Percentiles rank a stretch among this genome's conserved stretches.
Evolutionary conservation across 1,140 invertebrate species (phyloP).

Genomic region (Pararge aegeria): DNA sequence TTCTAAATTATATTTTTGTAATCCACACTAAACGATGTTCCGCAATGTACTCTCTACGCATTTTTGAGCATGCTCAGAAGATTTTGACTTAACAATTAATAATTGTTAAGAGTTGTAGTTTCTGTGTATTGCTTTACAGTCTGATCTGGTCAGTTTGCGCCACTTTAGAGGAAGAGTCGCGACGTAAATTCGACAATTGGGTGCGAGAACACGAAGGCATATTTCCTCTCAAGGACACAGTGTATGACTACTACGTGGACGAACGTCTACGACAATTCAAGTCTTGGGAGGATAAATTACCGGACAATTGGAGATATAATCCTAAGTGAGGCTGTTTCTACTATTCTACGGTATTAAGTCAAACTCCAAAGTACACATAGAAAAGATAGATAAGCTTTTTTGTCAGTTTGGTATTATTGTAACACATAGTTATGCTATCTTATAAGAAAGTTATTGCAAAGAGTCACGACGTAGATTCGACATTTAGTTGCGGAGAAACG

Average conservation of each 20-base stretch:
- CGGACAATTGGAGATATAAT: conserved; percentile 85
- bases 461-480: conserved; percentile 89
- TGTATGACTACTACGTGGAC: conserved; percentile 94
- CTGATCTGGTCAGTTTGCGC: conserved; percentile 92
- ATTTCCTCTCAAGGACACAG: conserved; percentile 90
- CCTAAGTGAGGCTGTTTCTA: conserved; percentile 81
- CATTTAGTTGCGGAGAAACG: conserved; percentile 89
- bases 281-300: conserved; percentile 89
- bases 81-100: too few relatives aligned
- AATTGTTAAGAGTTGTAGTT: too few relatives aligned
- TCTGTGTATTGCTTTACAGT: conserved; percentile 64
- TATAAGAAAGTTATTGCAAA: too few relatives aligned
- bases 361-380: too few relatives aligned
- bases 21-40: too few relatives aligned
- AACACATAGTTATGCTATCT: too few relatives aligned
- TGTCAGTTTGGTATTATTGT: too few relatives aligned
- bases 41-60: too few relatives aligned
- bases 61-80: too few relatives aligned
- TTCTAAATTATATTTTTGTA: too few relatives aligned
- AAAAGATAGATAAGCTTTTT: too few relatives aligned
- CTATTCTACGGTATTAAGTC: too few relatives aligned
- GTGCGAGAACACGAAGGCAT: conserved; percentile 90
- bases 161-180: conserved; percentile 89
- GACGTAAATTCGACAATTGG: conserved; percentile 88
- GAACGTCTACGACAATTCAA: conserved; percentile 83